A percentile compares a stretch with the other conserved stretches of the same genome.
Evolutionary conservation across 2,113 vertebrate genomes (phyloP).

Genomic region (Acinonyx jubatus): DNA sequence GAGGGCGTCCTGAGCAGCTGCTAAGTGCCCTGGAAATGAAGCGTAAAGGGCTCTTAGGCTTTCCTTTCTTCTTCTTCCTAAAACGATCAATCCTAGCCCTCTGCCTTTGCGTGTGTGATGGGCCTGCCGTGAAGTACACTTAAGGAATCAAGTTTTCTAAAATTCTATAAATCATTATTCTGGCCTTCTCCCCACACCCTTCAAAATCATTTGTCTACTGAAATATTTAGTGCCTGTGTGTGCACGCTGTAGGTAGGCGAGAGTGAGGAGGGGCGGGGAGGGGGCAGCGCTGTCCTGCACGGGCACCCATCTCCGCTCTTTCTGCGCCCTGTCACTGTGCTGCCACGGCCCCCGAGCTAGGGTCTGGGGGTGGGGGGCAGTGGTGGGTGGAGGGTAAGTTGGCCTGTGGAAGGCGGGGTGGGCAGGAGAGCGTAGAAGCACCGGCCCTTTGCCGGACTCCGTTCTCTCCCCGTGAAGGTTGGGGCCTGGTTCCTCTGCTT

Average conservation of each 20-base stretch:
- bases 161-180: conserved; percentile 54
- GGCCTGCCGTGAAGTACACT: neutral
- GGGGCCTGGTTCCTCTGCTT: neutral
- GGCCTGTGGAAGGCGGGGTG: neutral
- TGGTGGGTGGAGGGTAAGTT: fast-evolving
- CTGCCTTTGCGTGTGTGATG: neutral
- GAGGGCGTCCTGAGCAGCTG: fast-evolving
- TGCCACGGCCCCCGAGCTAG: neutral
- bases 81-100: neutral
- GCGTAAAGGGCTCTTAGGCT: neutral
- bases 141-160: conserved; percentile 39
- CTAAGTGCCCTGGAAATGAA: conserved; percentile 28
- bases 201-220: neutral
- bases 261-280: fast-evolving
- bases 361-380: neutral
- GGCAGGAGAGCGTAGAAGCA: neutral
- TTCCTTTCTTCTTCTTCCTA: conserved; percentile 41
- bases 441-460: no score
- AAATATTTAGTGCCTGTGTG: neutral
- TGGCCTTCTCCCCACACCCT: neutral
- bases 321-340: neutral
- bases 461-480: neutral
- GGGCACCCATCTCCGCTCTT: fast-evolving
- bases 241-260: fast-evolving
- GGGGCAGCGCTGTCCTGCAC: neutral